These are phyloP conservation scores for Scopus umbretta DNA, from an alignment of 2,113 vertebrate species.

Conservation along the genomic window DNA sequence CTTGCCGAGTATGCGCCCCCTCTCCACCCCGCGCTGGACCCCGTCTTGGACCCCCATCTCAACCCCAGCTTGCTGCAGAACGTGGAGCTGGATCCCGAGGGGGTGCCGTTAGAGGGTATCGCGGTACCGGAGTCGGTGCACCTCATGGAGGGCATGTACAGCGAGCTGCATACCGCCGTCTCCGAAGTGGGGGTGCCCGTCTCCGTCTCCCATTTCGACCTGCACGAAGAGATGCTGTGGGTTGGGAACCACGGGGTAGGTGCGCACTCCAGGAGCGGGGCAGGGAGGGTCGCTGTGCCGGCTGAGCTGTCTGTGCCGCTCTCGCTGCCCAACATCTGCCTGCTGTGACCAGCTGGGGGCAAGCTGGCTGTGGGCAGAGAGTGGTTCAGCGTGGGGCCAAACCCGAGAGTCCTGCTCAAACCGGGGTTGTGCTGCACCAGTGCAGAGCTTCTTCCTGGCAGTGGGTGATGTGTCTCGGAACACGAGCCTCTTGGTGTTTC, in stretches of 20 bases:
- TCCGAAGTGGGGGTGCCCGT: constrained; percentile 94
- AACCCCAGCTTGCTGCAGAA: constrained; percentile 83
- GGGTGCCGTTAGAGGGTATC: constrained; percentile 76
- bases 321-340: not conserved
- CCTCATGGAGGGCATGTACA: constrained; percentile 96
- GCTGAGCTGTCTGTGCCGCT: fast-evolving
- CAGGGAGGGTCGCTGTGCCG: not conserved
- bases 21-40: constrained; percentile 78
- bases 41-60: constrained; percentile 85
- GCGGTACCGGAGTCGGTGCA: constrained; percentile 81
- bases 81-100: constrained; percentile 88
- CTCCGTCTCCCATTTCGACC: constrained; percentile 88
- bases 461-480: fast-evolving
- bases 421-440: not conserved
- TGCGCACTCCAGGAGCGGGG: fast-evolving
- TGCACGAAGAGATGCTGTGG: constrained; percentile 96
- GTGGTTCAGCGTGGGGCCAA: fast-evolving
- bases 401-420: not conserved
- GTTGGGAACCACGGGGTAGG: constrained; percentile 95
- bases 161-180: constrained; percentile 90
- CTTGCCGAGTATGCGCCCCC: constrained; percentile 83
- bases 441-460: not conserved
- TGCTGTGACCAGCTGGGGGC: too few relatives aligned
- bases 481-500: not conserved
- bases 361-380: not conserved